A percentile compares a stretch with the other conserved stretches of the same genome.
Conservation (phyloP, 53 echinoderm and acorn worm species). For the Apostichopus leukothele region DNA sequence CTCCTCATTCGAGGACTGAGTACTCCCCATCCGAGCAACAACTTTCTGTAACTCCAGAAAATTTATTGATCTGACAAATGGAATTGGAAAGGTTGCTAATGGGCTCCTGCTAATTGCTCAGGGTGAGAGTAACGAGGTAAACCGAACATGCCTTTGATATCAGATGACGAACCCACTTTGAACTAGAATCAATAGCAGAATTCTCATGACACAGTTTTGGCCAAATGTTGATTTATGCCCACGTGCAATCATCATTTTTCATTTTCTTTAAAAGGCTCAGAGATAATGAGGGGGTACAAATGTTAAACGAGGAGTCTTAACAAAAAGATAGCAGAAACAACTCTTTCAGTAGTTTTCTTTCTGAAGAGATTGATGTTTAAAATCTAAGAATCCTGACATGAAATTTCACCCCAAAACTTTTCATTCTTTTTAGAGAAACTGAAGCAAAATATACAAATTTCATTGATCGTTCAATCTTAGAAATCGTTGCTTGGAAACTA, state of each 20-base stretch:
- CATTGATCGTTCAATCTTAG: too few relatives aligned
- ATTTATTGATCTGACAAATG: conserved; percentile 49
- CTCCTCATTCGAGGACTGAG: not conserved
- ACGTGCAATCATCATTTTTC: conserved; percentile 46
- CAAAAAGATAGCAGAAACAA: not conserved
- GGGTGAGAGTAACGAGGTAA: conserved; percentile 48
- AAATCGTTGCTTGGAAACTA: not conserved
- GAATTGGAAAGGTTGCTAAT: conserved; percentile 50
- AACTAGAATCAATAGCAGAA: conserved; percentile 37
- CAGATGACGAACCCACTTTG: conserved; percentile 43
- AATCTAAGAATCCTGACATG: not conserved
- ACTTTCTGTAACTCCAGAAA: conserved; percentile 47
- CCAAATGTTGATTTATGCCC: conserved; percentile 45
- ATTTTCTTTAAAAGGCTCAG: conserved; percentile 40
- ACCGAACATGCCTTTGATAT: conserved; percentile 46
- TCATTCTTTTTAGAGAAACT: not conserved
- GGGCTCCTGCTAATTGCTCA: conserved; percentile 47
- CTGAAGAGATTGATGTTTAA: not conserved
- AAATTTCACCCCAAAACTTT: not conserved
- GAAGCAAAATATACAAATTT: not conserved
- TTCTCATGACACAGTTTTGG: conserved; percentile 46
- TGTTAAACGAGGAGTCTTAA: conserved; percentile 15
- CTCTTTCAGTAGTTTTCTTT: not conserved
- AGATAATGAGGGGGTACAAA: conserved; percentile 36
- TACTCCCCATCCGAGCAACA: conserved; percentile 40